These are phyloP conservation scores for Poecile atricapillus DNA, from an alignment of 2,113 vertebrate species.

Conservation along the genomic window DNA sequence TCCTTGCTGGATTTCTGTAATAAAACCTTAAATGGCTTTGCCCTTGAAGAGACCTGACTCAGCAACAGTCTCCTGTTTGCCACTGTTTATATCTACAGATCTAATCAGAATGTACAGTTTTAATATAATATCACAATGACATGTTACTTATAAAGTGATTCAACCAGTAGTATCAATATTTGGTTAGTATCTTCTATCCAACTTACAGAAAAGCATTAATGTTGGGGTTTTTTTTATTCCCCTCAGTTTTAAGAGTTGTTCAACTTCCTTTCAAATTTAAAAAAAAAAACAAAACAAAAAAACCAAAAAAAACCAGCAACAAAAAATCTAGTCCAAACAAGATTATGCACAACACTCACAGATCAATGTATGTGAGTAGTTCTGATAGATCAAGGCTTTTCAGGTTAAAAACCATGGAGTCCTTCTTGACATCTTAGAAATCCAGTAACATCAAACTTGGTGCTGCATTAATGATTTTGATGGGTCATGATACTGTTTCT, in stretches of 20 bases:
- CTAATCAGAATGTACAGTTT: background rate
- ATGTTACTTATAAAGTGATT: background rate
- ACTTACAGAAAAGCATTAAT: background rate
- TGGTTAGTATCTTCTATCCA: background rate
- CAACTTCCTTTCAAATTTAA: background rate
- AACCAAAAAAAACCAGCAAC: too few species aligned
- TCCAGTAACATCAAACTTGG: background rate
- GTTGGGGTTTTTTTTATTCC: background rate
- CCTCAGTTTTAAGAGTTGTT: background rate
- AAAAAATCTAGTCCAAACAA: background rate
- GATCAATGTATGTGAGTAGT: rapidly evolving
- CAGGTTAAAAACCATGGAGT: background rate
- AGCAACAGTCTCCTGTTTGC: too few species aligned
- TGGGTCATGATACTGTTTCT: background rate
- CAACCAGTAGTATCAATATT: background rate
- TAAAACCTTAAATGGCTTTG: background rate
- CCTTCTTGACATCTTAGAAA: background rate
- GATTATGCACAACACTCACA: background rate
- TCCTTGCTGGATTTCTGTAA: background rate
- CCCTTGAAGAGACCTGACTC: background rate
- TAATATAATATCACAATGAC: background rate
- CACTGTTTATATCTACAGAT: background rate
- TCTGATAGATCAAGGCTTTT: background rate
- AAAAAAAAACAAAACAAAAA: too few species aligned
- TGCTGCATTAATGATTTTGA: background rate